Percentiles rank a stretch among this genome's conserved stretches.
Conservation (phyloP, 2,888 invertebrate genomes). For the Ctena decussata region DNA sequence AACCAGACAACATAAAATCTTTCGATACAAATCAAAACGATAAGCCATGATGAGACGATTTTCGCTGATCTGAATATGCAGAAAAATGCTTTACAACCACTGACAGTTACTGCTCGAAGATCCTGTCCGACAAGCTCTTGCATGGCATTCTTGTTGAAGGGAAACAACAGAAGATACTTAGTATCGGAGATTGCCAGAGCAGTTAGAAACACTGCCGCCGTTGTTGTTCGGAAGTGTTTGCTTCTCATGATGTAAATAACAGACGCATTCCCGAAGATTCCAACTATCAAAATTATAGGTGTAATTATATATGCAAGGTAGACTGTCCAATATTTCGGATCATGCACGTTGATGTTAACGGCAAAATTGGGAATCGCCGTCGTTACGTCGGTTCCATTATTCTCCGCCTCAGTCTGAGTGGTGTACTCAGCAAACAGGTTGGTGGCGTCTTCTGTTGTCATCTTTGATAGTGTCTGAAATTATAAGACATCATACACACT, state of each 20-base stretch:
- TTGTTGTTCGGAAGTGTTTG: slow-evolving; percentile 40
- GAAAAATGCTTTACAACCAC: slow-evolving; percentile 69
- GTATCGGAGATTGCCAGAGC: slow-evolving; percentile 69
- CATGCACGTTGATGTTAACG: too few relatives aligned
- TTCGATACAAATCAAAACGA: slow-evolving; percentile 67
- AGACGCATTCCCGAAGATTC: slow-evolving; percentile 59
- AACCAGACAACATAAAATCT: slow-evolving; percentile 71
- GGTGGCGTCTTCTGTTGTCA: too few relatives aligned
- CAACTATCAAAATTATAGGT: slow-evolving; percentile 61
- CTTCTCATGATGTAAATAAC: slow-evolving; percentile 63
- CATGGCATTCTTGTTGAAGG: slow-evolving; percentile 66
- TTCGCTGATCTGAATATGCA: slow-evolving; percentile 63
- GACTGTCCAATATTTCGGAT: too few relatives aligned
- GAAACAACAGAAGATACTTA: slow-evolving; percentile 56
- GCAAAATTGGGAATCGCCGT: too few relatives aligned
- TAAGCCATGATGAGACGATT: slow-evolving; percentile 69
- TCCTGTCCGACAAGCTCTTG: slow-evolving; percentile 56
- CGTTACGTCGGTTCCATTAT: too few relatives aligned
- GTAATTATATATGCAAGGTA: too few relatives aligned
- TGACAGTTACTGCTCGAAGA: slow-evolving; percentile 53
- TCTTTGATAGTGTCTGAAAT: too few relatives aligned
- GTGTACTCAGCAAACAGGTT: too few relatives aligned
- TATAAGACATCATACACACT: too few relatives aligned
- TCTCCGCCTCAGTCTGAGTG: too few relatives aligned
- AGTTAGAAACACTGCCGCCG: slow-evolving; percentile 58